Conservation (phyloP, 2,113 vertebrate species). For the Lontra canadensis region DNA sequence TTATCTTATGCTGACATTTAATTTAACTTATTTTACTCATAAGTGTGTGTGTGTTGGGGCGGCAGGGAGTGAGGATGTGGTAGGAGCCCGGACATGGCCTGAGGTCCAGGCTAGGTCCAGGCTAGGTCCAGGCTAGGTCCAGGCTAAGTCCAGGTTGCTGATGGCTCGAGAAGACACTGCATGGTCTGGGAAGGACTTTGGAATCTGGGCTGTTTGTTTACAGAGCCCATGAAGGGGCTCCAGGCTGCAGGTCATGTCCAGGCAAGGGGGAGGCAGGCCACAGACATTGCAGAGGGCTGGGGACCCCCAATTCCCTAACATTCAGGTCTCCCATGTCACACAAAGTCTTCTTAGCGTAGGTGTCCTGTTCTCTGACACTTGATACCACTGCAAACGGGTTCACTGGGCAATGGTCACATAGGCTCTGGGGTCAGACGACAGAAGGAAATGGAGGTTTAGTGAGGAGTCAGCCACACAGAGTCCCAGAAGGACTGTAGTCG, state of each 20-base stretch:
- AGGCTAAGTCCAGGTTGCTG: background rate
- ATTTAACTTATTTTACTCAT: background rate
- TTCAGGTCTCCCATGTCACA: background rate
- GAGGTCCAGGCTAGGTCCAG: background rate
- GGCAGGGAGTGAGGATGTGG: background rate
- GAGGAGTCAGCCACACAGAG: background rate
- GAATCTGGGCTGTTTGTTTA: background rate
- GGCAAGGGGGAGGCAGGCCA: background rate
- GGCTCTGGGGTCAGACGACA: background rate
- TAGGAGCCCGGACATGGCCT: background rate
- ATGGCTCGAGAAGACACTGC: accelerated
- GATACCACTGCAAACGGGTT: background rate
- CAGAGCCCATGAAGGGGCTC: background rate
- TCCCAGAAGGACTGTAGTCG: accelerated
- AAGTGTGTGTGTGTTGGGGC: background rate
- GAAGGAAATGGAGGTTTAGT: background rate
- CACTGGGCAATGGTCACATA: too few relatives aligned
- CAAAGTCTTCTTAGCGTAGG: background rate
- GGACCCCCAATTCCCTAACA: background rate
- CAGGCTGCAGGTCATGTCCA: background rate
- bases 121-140: background rate
- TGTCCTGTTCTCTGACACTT: background rate
- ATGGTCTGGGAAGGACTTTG: background rate
- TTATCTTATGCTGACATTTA: background rate
- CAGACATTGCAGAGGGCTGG: too few relatives aligned